Conservation (phyloP, 1,140 invertebrate genomes). For the Olivierus martensii region DNA sequence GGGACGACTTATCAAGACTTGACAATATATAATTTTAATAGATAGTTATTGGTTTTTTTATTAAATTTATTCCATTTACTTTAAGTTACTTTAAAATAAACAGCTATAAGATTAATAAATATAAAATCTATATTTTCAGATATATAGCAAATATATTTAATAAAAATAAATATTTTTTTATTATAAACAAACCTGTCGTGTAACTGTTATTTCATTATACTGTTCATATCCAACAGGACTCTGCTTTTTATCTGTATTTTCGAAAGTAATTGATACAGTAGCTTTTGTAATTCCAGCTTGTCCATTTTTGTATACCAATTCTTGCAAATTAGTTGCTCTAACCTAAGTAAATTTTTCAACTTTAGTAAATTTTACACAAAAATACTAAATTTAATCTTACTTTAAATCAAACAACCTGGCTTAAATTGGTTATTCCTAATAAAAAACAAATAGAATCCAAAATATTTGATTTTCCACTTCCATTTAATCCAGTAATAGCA, state of each 20-base stretch:
- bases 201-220: slow-evolving; percentile 82
- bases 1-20: too few relatives aligned
- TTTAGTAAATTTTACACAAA: background rate
- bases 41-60: too few relatives aligned
- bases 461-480: slow-evolving; percentile 97
- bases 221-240: slow-evolving; percentile 87
- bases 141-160: too few relatives aligned
- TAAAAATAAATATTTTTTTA: too few relatives aligned
- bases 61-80: too few relatives aligned
- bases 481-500: slow-evolving; percentile 96
- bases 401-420: slow-evolving; percentile 45
- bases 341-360: slow-evolving; percentile 44
- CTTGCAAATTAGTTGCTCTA: slow-evolving; percentile 72
- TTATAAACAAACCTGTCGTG: slow-evolving; percentile 53
- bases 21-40: too few relatives aligned
- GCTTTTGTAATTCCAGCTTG: slow-evolving; percentile 93
- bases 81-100: too few relatives aligned
- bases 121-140: too few relatives aligned
- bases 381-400: slow-evolving; percentile 3
- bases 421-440: slow-evolving; percentile 86
- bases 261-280: slow-evolving; percentile 90
- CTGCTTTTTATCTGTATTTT: slow-evolving; percentile 70
- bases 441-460: slow-evolving; percentile 97
- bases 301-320: slow-evolving; percentile 94
- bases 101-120: too few relatives aligned